These are phyloP conservation scores for Luscinia megarhynchos DNA, from an alignment of 2,797 vertebrate species.

Conservation along the genomic window DNA sequence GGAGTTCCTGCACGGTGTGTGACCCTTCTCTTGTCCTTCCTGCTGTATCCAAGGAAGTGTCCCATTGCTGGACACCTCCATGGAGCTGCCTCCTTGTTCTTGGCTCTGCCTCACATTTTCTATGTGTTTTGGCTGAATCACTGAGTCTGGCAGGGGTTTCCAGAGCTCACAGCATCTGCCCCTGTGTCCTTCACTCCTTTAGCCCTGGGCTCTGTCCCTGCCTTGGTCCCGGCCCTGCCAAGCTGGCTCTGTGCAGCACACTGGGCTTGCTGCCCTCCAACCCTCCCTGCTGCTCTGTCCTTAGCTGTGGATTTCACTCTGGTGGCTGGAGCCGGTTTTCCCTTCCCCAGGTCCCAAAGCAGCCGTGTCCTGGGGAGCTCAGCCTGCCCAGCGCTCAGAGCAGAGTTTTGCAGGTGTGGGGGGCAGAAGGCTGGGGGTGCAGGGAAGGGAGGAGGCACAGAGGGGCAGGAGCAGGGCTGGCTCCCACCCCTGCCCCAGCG, in stretches of 20 bases:
- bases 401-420: not conserved
- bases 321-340: not conserved
- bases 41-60: not conserved
- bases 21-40: not conserved
- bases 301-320: not conserved
- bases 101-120: not conserved
- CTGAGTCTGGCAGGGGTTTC: not conserved
- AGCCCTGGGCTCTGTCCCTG: not conserved
- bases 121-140: slow-evolving; percentile 19
- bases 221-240: not conserved
- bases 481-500: rapidly evolving
- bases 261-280: slow-evolving; percentile 17
- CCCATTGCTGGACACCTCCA: not conserved
- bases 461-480: not conserved
- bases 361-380: rapidly evolving
- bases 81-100: not conserved
- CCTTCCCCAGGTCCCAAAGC: not conserved
- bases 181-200: not conserved
- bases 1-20: rapidly evolving
- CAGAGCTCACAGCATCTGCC: not conserved
- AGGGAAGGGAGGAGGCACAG: not conserved
- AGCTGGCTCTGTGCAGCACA: not conserved
- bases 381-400: not conserved
- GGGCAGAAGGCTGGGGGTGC: not conserved
- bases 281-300: not conserved